These are phyloP conservation scores for Spialia ferax DNA, from an alignment of 2,888 invertebrate species.

Conservation along the genomic window DNA sequence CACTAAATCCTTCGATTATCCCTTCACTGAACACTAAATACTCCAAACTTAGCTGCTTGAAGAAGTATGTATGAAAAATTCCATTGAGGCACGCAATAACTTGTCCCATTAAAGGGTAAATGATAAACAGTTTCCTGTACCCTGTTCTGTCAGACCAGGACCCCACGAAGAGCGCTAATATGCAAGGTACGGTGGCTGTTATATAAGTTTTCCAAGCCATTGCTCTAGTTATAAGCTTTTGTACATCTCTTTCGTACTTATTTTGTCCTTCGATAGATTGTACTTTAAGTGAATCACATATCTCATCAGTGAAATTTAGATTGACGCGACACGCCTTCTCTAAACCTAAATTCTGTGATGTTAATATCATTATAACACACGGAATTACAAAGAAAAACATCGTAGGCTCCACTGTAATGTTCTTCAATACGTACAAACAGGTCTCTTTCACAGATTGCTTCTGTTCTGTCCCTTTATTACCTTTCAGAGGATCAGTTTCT, in stretches of 20 bases:
- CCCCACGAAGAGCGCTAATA: slow-evolving; percentile 86
- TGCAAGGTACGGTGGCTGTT: slow-evolving; percentile 84
- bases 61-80: slow-evolving; percentile 86
- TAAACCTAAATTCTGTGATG: slow-evolving; percentile 67
- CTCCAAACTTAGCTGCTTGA: slow-evolving; percentile 84
- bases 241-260: slow-evolving; percentile 88
- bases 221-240: slow-evolving; percentile 85
- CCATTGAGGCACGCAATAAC: slow-evolving; percentile 79
- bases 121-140: slow-evolving; percentile 84
- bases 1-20: slow-evolving; percentile 80
- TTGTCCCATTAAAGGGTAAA: slow-evolving; percentile 86
- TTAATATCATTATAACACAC: background rate
- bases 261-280: slow-evolving; percentile 59
- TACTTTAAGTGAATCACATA: slow-evolving; percentile 65
- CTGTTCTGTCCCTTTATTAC: no score
- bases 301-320: slow-evolving; percentile 65
- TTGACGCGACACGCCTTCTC: slow-evolving; percentile 80
- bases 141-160: slow-evolving; percentile 88
- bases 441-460: no score
- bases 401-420: no score
- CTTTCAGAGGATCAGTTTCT: background rate
- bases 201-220: slow-evolving; percentile 86
- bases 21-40: slow-evolving; percentile 81
- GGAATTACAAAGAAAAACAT: background rate
- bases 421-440: no score